Percentiles rank a stretch among this genome's conserved stretches.
These are phyloP conservation scores for Zootoca vivipara DNA, from an alignment of 2,113 vertebrate genomes.

Conservation along the genomic window DNA sequence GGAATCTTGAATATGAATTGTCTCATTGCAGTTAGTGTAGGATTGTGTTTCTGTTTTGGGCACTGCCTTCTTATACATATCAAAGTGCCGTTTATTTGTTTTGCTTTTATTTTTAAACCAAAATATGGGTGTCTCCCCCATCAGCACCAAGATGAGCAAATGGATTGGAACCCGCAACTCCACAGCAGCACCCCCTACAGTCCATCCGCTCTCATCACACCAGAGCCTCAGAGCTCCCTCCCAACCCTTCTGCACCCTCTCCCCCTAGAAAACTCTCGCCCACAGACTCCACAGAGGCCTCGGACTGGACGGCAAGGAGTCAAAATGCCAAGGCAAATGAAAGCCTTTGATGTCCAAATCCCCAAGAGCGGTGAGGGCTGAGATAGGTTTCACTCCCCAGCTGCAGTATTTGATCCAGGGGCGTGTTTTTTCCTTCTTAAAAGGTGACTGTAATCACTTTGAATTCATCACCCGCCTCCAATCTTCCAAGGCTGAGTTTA, in stretches of 20 bases:
- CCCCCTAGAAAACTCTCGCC: neutral
- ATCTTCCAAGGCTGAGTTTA: constrained; percentile 69
- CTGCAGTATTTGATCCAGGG: constrained; percentile 68
- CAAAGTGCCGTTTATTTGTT: too few relatives aligned
- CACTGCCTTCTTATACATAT: too few relatives aligned
- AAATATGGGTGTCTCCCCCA: too few relatives aligned
- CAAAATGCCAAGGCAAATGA: neutral
- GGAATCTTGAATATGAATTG: too few relatives aligned
- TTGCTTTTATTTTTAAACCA: too few relatives aligned
- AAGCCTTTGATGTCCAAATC: constrained; percentile 34
- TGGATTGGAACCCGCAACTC: neutral
- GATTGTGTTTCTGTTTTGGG: too few relatives aligned
- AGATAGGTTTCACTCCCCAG: constrained; percentile 49
- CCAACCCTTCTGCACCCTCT: neutral
- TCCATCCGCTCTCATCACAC: neutral
- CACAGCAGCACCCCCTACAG: neutral
- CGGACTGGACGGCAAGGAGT: neutral
- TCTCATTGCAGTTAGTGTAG: too few relatives aligned
- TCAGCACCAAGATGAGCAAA: too few relatives aligned
- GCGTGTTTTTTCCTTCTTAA: constrained; percentile 63
- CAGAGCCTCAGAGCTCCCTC: too few relatives aligned
- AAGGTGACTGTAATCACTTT: constrained; percentile 73
- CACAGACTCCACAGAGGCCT: neutral
- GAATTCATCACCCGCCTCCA: constrained; percentile 70
- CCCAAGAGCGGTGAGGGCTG: neutral